These are phyloP conservation scores for Polymixis lichenea DNA, from an alignment of 2,888 invertebrate species.

Conservation along the genomic window DNA sequence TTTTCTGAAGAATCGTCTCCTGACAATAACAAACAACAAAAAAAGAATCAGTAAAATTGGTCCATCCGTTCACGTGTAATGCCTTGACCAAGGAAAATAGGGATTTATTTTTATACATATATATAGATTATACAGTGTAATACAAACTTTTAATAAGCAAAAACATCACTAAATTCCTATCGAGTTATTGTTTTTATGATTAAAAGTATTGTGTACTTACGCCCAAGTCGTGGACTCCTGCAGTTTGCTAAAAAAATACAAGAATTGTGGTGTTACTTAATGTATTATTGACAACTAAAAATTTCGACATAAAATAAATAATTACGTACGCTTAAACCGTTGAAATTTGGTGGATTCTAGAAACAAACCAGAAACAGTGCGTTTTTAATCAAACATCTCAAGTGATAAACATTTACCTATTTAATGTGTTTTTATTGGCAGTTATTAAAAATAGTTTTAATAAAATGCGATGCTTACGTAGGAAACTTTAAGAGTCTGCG, in stretches of 20 bases:
- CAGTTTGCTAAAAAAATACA: conserved; percentile 25
- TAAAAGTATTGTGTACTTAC: conserved; percentile 34
- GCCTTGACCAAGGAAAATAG: too few relatives aligned
- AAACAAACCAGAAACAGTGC: neutral
- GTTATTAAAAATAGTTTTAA: neutral
- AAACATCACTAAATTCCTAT: neutral
- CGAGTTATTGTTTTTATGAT: neutral
- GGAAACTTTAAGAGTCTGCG: conserved; percentile 66
- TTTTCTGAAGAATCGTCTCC: too few relatives aligned
- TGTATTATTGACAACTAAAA: too few relatives aligned
- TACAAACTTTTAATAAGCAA: neutral
- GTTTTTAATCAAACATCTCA: too few relatives aligned
- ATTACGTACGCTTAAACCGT: conserved; percentile 26
- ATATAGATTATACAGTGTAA: too few relatives aligned
- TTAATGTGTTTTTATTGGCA: neutral
- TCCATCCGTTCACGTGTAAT: too few relatives aligned
- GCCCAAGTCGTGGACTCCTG: conserved; percentile 50
- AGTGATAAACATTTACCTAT: neutral
- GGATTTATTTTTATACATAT: too few relatives aligned
- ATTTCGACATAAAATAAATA: neutral
- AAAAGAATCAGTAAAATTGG: too few relatives aligned
- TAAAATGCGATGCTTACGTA: conserved; percentile 63
- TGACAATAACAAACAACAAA: too few relatives aligned
- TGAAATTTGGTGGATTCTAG: conserved; percentile 31
- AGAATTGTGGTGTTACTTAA: neutral